A percentile compares a stretch with the other conserved stretches of the same genome.
Conservation (phyloP, 2,113 vertebrate species). For the Platichthys stellatus region DNA sequence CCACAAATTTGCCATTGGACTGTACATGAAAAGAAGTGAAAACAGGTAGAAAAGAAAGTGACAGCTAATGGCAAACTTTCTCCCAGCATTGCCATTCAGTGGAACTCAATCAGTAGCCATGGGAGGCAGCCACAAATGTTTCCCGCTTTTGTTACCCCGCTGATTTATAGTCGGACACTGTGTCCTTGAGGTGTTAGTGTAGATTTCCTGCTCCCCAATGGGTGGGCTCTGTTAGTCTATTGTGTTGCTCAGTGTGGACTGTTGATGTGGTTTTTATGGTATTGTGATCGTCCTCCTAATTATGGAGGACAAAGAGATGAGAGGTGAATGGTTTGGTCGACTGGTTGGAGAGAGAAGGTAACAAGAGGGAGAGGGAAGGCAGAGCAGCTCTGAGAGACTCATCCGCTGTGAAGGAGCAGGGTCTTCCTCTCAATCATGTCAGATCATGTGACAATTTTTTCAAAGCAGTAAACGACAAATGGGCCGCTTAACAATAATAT, state of each 20-base stretch:
- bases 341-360: conserved; percentile 26
- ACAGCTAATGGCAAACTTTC: conserved; percentile 56
- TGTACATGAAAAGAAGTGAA: neutral
- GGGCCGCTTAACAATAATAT: neutral
- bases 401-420: neutral
- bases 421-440: neutral
- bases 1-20: conserved; percentile 1
- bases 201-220: conserved; percentile 60
- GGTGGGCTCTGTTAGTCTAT: conserved; percentile 39
- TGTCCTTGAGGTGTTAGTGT: conserved; percentile 62
- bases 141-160: conserved; percentile 75
- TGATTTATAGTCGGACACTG: conserved; percentile 69
- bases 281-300: conserved; percentile 61
- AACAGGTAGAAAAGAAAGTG: conserved; percentile 12
- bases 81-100: conserved; percentile 43
- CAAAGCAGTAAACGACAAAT: neutral
- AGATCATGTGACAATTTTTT: neutral
- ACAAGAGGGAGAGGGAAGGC: neutral
- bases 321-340: conserved; percentile 31
- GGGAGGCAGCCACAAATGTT: conserved; percentile 71
- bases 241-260: conserved; percentile 43
- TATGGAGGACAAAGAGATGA: conserved; percentile 54
- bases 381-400: neutral
- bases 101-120: conserved; percentile 48
- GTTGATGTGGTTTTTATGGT: conserved; percentile 37